A percentile compares a stretch with the other conserved stretches of the same genome.
Conservation (phyloP, 2,888 invertebrate genomes). For the Formica aserva region DNA sequence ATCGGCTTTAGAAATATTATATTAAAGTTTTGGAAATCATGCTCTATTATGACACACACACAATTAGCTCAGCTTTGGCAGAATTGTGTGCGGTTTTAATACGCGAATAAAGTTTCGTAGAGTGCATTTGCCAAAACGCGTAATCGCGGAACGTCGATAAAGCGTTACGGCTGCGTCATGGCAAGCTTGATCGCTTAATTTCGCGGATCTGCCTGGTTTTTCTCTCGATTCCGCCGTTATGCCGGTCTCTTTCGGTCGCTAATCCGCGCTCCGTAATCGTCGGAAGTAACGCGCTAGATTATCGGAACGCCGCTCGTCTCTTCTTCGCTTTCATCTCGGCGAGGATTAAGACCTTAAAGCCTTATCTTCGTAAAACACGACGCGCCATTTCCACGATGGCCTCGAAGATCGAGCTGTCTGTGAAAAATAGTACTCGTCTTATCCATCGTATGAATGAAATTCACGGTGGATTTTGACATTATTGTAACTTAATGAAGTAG, state of each 20-base stretch:
- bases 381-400: slow-evolving; percentile 55
- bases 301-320: slow-evolving; percentile 65
- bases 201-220: slow-evolving; percentile 15
- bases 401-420: slow-evolving; percentile 30
- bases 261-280: slow-evolving; percentile 72
- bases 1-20: background rate
- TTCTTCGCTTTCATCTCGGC: slow-evolving; percentile 36
- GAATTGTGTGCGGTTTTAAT: background rate
- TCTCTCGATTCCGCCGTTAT: slow-evolving; percentile 24
- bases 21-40: background rate
- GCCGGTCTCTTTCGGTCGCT: slow-evolving; percentile 57
- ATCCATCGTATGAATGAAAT: background rate
- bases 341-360: slow-evolving; percentile 75
- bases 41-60: too few relatives aligned
- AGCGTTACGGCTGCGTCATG: slow-evolving; percentile 30
- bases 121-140: background rate
- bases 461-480: background rate
- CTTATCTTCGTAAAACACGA: slow-evolving; percentile 76
- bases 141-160: slow-evolving; percentile 29
- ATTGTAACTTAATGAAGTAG: background rate
- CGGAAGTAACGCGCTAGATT: slow-evolving; percentile 72
- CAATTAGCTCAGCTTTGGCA: background rate
- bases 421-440: slow-evolving; percentile 26
- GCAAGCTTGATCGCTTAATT: slow-evolving; percentile 34
- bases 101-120: background rate